Evolutionary conservation across 2,888 invertebrate species (phyloP).

Genomic region (Dastarcus helophoroides): DNA sequence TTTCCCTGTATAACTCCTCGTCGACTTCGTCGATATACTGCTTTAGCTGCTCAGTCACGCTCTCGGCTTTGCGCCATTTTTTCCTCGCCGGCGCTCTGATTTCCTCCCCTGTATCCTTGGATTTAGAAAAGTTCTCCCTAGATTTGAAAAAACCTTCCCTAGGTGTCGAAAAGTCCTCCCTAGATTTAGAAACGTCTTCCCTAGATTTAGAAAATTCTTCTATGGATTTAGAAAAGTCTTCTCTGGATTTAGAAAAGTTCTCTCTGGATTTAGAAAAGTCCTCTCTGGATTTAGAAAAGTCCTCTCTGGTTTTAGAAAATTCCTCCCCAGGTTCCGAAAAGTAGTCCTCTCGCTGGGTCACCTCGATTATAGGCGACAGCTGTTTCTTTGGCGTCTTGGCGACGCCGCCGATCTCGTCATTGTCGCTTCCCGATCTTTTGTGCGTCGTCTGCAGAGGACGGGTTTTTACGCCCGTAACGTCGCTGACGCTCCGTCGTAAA

Average conservation of each 20-base stretch:
- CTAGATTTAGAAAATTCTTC: conserved; percentile 19
- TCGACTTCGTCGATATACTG: conserved; percentile 33
- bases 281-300: conserved; percentile 21
- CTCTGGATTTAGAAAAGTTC: too few species aligned
- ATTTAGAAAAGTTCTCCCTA: too few species aligned
- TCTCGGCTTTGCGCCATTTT: conserved; percentile 19
- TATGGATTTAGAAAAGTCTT: conserved; percentile 20
- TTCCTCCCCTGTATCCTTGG: conserved; percentile 4
- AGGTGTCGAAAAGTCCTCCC: conserved; percentile 14
- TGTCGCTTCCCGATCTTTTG: conserved; percentile 7
- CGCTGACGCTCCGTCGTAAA: conserved; percentile 39
- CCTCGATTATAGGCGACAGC: conserved; percentile 70
- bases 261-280: too few species aligned
- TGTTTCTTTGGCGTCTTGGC: conserved; percentile 52
- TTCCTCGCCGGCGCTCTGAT: conserved; percentile 14
- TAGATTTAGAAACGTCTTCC: conserved; percentile 14
- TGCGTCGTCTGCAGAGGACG: conserved; percentile 2
- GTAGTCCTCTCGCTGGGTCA: conserved; percentile 59
- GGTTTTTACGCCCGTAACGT: conserved; percentile 48
- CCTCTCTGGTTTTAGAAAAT: conserved; percentile 16
- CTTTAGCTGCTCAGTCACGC: conserved; percentile 30
- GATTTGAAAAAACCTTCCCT: too few species aligned
- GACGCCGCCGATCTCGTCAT: conserved; percentile 25
- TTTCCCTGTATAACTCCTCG: conserved; percentile 29
- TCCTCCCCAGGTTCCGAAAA: conserved; percentile 30